These are phyloP conservation scores for Clavelina lepadiformis DNA, from an alignment of 23 tunicate genomes.

Conservation along the genomic window DNA sequence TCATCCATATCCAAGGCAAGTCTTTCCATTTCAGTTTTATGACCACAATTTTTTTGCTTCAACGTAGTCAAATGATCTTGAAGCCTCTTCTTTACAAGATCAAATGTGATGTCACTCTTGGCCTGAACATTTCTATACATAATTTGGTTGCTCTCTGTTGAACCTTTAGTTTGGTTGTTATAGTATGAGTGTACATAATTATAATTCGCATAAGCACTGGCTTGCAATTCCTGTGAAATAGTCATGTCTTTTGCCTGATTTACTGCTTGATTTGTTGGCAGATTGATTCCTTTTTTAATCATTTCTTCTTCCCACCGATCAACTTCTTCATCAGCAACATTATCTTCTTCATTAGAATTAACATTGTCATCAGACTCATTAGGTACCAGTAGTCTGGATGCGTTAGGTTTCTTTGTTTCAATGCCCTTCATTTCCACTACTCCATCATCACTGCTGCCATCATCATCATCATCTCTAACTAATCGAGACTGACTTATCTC, in stretches of 20 bases:
- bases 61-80: slow-evolving; percentile 16
- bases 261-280: slow-evolving; percentile 12
- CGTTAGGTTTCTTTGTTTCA: slow-evolving; percentile 6
- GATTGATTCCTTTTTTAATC: slow-evolving; percentile 73
- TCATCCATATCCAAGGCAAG: slow-evolving; percentile 40
- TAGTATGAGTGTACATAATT: slow-evolving; percentile 6
- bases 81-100: slow-evolving; percentile 41
- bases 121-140: slow-evolving; percentile 15
- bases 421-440: slow-evolving; percentile 80
- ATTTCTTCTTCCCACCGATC: slow-evolving; percentile 88
- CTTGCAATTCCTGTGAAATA: not conserved
- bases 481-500: slow-evolving; percentile 40
- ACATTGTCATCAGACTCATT: slow-evolving; percentile 53
- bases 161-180: not conserved
- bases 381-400: slow-evolving; percentile 20
- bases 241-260: not conserved
- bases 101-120: slow-evolving; percentile 30
- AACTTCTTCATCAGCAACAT: slow-evolving; percentile 67
- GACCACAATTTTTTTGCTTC: slow-evolving; percentile 16
- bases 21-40: slow-evolving; percentile 37
- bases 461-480: slow-evolving; percentile 68
- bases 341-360: slow-evolving; percentile 27
- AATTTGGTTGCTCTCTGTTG: not conserved
- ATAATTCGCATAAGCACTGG: not conserved
- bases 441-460: slow-evolving; percentile 71